Evolutionary conservation across 2,888 invertebrate genomes (phyloP).

Genomic region (Lydus trimaculatus): DNA sequence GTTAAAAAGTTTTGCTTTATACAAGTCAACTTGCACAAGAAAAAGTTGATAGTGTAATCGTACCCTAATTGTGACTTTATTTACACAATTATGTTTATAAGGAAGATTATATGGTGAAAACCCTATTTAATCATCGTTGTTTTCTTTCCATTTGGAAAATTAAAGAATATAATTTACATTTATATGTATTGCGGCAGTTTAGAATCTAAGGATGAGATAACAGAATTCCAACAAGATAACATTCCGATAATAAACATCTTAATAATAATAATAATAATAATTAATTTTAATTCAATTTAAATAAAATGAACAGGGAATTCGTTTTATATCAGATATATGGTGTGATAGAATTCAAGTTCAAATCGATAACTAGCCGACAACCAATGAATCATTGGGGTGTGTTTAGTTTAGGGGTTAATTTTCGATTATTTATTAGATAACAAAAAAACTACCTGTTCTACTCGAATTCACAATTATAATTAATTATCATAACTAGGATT

Average conservation of each 20-base stretch:
- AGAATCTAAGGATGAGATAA: neutral
- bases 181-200: too few relatives aligned
- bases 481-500: neutral
- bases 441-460: neutral
- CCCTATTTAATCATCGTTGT: too few relatives aligned
- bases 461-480: neutral
- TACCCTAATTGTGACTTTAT: too few relatives aligned
- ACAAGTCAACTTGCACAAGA: too few relatives aligned
- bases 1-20: too few relatives aligned
- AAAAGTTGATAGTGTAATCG: too few relatives aligned
- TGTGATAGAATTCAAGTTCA: neutral
- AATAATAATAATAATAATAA: neutral
- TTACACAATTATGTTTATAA: too few relatives aligned
- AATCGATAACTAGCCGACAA: neutral
- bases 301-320: neutral
- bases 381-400: slow-evolving; percentile 3
- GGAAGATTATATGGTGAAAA: too few relatives aligned
- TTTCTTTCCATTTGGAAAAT: too few relatives aligned
- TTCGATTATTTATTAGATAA: neutral
- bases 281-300: neutral
- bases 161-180: too few relatives aligned
- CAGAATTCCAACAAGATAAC: neutral
- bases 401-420: neutral
- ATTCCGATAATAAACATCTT: neutral
- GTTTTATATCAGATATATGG: neutral